Percentiles rank a stretch among this genome's conserved stretches.
phyloP scores from a whole-genome alignment of 2,113 vertebrate genomes.

The Amphilophus citrinellus region DNA sequence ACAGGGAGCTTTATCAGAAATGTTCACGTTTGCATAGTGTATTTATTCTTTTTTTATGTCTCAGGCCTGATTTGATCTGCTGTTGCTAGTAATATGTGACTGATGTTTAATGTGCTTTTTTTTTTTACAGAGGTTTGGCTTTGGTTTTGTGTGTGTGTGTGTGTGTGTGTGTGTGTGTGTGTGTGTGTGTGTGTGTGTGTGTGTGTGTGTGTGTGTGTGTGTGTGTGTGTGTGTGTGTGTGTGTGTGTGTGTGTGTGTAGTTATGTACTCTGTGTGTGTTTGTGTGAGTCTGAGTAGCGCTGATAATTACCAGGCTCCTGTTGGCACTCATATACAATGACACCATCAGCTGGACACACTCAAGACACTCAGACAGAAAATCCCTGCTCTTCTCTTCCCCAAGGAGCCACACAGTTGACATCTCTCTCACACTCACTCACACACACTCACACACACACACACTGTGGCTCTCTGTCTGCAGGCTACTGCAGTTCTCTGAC shows the following conservation, averaged over 20 bases:
- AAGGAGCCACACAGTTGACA: slow-evolving; percentile 50
- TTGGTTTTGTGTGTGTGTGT: not conserved
- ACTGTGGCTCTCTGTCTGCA: slow-evolving; percentile 32
- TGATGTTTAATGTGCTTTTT: slow-evolving; percentile 4
- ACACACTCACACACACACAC: slow-evolving; percentile 5
- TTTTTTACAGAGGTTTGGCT: slow-evolving; percentile 10
- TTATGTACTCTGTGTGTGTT: not conserved
- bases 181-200: slow-evolving; percentile 4
- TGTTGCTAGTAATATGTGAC: not conserved
- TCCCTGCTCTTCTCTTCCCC: slow-evolving; percentile 44
- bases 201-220: not conserved
- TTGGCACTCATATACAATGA: slow-evolving; percentile 60
- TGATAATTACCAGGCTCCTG: slow-evolving; percentile 66
- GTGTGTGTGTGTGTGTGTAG: not conserved
- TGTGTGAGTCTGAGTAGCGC: slow-evolving; percentile 39
- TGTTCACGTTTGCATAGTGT: not conserved
- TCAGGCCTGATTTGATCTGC: not conserved
- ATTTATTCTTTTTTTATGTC: not conserved
- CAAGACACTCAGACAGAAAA: slow-evolving; percentile 60
- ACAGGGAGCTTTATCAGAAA: not conserved
- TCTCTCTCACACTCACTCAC: not conserved
- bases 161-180: no score
- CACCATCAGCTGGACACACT: slow-evolving; percentile 64
- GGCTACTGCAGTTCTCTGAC: slow-evolving; percentile 35
- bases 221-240: no score